These are phyloP conservation scores for Heliconius eleuchia DNA, from an alignment of 1,140 invertebrate species.

Conservation along the genomic window DNA sequence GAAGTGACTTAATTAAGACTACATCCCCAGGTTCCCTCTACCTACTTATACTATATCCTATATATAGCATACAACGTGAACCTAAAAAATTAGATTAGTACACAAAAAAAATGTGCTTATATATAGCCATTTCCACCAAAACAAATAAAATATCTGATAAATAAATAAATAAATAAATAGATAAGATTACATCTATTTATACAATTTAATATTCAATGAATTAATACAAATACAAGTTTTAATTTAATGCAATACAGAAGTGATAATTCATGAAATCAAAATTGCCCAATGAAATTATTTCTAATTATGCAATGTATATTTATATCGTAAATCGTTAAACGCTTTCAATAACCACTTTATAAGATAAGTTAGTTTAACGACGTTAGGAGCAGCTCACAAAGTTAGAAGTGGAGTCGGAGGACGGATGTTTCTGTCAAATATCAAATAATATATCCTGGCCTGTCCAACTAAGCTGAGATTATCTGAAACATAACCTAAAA, in stretches of 20 bases:
- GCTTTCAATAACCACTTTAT: constrained; percentile 23
- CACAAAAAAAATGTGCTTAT: background rate
- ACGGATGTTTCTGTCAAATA: constrained; percentile 16
- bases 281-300: background rate
- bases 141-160: no score
- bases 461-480: background rate
- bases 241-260: background rate
- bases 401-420: background rate
- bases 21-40: no score
- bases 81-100: background rate
- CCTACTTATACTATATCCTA: no score
- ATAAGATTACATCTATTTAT: background rate
- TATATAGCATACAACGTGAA: no score
- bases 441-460: background rate
- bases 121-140: background rate
- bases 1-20: no score
- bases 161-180: no score
- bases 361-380: constrained; percentile 22
- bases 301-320: constrained; percentile 24
- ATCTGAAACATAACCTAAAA: background rate
- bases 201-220: background rate
- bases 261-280: constrained; percentile 18
- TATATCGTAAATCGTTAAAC: constrained; percentile 12
- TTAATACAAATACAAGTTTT: background rate
- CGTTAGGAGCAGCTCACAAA: constrained; percentile 26